A percentile compares a stretch with the other conserved stretches of the same genome.
phyloP scores from a whole-genome alignment of 2,113 vertebrate genomes.

The Rana temporaria region DNA sequence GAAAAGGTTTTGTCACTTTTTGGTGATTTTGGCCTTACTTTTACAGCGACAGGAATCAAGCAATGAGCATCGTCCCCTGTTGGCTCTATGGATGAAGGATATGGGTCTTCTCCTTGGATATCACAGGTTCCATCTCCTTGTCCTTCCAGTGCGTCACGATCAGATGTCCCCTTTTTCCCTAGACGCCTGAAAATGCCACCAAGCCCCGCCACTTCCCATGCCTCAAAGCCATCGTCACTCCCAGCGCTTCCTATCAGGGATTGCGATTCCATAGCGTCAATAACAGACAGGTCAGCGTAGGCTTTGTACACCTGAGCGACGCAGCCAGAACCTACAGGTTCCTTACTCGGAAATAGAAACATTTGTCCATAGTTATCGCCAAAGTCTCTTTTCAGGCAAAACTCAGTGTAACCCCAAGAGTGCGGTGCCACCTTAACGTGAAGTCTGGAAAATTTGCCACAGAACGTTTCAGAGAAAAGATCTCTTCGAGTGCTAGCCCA shows the following conservation, averaged over 20 bases:
- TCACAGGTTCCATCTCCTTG: slow-evolving; percentile 6
- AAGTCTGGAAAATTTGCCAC: slow-evolving; percentile 83
- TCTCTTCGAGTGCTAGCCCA: slow-evolving; percentile 95
- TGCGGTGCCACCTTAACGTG: slow-evolving; percentile 86
- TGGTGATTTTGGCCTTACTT: slow-evolving; percentile 74
- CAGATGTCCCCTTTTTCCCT: slow-evolving; percentile 63
- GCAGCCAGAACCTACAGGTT: slow-evolving; percentile 91
- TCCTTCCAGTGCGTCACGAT: slow-evolving; percentile 59
- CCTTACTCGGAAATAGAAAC: slow-evolving; percentile 80
- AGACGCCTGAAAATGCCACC: slow-evolving; percentile 63
- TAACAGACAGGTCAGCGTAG: slow-evolving; percentile 71
- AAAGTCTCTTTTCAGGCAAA: slow-evolving; percentile 80
- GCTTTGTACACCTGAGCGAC: slow-evolving; percentile 94
- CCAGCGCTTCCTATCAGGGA: slow-evolving; percentile 62
- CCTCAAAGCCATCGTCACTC: slow-evolving; percentile 71
- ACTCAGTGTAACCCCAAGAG: slow-evolving; percentile 85
- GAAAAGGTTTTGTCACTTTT: neutral
- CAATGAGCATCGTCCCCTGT: slow-evolving; percentile 58
- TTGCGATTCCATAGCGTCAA: slow-evolving; percentile 69
- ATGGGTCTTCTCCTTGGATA: neutral
- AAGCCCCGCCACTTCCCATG: slow-evolving; percentile 76
- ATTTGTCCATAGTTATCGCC: slow-evolving; percentile 81
- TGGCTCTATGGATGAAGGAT: neutral
- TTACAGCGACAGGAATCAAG: slow-evolving; percentile 89
- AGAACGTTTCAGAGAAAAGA: slow-evolving; percentile 88